A percentile compares a stretch with the other conserved stretches of the same genome.
phyloP scores from a whole-genome alignment of 2,797 vertebrate species.

The Rhadinocentrus ornatus region DNA sequence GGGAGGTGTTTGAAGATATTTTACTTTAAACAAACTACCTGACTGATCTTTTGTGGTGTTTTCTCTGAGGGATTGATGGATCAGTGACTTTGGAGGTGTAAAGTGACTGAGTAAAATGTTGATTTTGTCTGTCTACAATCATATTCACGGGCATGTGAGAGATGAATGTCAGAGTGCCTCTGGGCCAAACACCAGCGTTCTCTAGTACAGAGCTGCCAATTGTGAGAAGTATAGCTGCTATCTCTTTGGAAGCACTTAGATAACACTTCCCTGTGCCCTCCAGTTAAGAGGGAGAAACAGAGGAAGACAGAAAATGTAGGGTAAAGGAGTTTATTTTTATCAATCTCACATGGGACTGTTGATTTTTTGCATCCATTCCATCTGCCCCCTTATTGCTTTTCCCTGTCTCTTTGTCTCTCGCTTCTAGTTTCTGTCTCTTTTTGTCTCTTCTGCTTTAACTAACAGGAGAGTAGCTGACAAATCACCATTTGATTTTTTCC shows the following conservation, averaged over 20 bases:
- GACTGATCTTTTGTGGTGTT: constrained; percentile 20
- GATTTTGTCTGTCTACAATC: constrained; percentile 50
- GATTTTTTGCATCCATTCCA: constrained; percentile 80
- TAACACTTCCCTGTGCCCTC: constrained; percentile 66
- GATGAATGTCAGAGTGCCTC: constrained; percentile 15
- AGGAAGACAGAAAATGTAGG: constrained; percentile 79
- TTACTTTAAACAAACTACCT: constrained; percentile 47
- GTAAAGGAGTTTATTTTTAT: constrained; percentile 88
- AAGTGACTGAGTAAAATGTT: constrained; percentile 18
- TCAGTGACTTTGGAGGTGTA: constrained; percentile 31
- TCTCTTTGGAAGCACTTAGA: constrained; percentile 71
- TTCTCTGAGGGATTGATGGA: constrained; percentile 31
- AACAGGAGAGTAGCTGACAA: not conserved
- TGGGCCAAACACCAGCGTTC: constrained; percentile 16
- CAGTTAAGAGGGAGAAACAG: constrained; percentile 57
- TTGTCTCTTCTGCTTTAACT: constrained; percentile 19
- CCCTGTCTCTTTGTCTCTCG: constrained; percentile 36
- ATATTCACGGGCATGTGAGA: constrained; percentile 29
- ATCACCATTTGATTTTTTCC: not conserved
- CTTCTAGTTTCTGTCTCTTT: constrained; percentile 24
- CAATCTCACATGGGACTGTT: constrained; percentile 84
- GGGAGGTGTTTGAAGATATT: constrained; percentile 13
- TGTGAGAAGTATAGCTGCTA: constrained; percentile 47
- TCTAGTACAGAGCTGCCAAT: constrained; percentile 32
- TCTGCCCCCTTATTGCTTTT: constrained; percentile 53